Conservation (phyloP, 2,113 vertebrate genomes). For the Trogon surrucura region DNA sequence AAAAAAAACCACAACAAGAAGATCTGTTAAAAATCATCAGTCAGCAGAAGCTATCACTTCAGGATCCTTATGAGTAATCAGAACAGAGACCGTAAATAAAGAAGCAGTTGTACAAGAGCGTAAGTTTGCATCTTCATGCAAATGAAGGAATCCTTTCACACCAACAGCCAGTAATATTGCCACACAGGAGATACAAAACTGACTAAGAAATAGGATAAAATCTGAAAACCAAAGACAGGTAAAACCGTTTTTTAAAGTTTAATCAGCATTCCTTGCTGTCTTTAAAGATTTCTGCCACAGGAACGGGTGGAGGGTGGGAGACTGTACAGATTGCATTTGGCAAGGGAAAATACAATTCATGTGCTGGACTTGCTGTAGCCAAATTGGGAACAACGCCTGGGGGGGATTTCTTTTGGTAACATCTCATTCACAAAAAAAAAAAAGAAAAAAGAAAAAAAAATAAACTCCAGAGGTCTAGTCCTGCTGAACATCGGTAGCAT, state of each 20-base stretch:
- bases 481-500: neutral
- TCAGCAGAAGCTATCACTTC: constrained; percentile 15
- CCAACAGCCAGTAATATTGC: neutral
- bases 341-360: neutral
- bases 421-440: neutral
- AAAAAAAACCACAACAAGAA: neutral
- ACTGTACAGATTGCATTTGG: neutral
- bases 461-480: neutral
- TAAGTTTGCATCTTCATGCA: constrained; percentile 12
- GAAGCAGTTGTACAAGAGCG: neutral
- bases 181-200: neutral
- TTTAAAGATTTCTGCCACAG: neutral
- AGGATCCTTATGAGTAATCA: constrained; percentile 46
- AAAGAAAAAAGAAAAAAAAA: neutral
- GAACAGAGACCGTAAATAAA: constrained; percentile 43
- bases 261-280: neutral
- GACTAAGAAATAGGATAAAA: neutral
- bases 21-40: constrained; percentile 44
- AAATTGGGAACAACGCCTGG: neutral
- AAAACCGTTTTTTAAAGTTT: neutral
- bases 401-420: neutral
- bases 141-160: constrained; percentile 17
- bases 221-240: neutral
- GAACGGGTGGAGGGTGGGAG: neutral
- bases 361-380: neutral